These are phyloP conservation scores for Brachyrhaphis roseni DNA, from an alignment of 2,797 vertebrate genomes.

Conservation along the genomic window DNA sequence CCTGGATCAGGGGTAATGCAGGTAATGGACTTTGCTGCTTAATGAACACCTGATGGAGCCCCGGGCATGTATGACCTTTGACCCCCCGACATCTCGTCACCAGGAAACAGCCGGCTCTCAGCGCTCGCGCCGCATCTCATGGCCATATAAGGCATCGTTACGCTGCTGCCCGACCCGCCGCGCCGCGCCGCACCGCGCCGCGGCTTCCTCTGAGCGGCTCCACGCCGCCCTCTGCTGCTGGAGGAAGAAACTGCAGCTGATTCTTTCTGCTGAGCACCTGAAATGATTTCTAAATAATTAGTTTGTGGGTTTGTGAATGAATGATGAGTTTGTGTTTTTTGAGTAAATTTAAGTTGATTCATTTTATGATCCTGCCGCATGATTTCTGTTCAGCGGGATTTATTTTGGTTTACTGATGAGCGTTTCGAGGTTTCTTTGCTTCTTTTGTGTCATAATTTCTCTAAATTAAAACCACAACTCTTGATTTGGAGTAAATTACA, in stretches of 20 bases:
- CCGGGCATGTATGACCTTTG: too few relatives aligned
- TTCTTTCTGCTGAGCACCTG: not conserved
- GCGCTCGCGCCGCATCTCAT: constrained; percentile 64
- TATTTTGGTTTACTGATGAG: not conserved
- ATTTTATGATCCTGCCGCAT: not conserved
- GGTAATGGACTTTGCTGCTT: too few relatives aligned
- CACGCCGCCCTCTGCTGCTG: constrained; percentile 63
- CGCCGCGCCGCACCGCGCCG: constrained; percentile 26
- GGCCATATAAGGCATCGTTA: constrained; percentile 84
- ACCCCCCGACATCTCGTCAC: constrained; percentile 41
- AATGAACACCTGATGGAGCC: constrained; percentile 9
- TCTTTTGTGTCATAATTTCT: not conserved
- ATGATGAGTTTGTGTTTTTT: not conserved
- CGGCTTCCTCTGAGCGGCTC: constrained; percentile 7
- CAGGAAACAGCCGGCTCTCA: constrained; percentile 70
- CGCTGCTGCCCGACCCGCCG: constrained; percentile 48
- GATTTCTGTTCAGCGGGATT: not conserved
- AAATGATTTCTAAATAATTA: too few relatives aligned
- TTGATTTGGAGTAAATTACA: not conserved
- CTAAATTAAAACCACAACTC: not conserved
- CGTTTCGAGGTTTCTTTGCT: not conserved
- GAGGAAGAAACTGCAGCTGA: not conserved
- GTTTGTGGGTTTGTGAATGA: not conserved
- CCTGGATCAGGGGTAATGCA: too few relatives aligned
- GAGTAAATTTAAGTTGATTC: not conserved